These are phyloP conservation scores for Apoda limacodes DNA, from an alignment of 2,888 invertebrate genomes.

Conservation along the genomic window DNA sequence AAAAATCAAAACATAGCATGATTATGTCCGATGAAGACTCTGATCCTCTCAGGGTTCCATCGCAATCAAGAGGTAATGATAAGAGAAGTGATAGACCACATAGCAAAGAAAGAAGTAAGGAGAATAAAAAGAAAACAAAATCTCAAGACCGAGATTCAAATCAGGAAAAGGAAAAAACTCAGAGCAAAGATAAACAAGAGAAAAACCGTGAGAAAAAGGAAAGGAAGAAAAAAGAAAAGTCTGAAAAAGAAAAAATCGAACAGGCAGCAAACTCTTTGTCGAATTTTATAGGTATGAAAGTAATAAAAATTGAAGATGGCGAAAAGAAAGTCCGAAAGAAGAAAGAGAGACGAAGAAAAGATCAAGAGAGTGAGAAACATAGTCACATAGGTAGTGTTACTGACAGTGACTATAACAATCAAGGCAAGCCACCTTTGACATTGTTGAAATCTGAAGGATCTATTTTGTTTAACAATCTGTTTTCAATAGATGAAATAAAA, in stretches of 20 bases:
- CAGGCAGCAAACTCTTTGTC: constrained; percentile 23
- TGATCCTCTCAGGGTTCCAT: constrained; percentile 40
- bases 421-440: constrained; percentile 30
- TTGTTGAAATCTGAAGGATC: constrained; percentile 32
- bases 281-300: constrained; percentile 43
- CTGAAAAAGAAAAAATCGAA: constrained; percentile 17
- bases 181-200: constrained; percentile 28
- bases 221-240: constrained; percentile 16
- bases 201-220: constrained; percentile 15
- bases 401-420: constrained; percentile 40
- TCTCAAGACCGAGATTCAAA: constrained; percentile 34
- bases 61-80: constrained; percentile 30
- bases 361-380: constrained; percentile 8
- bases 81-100: constrained; percentile 42
- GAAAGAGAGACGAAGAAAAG: constrained; percentile 13
- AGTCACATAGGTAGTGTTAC: constrained; percentile 19
- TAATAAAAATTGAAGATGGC: constrained; percentile 22
- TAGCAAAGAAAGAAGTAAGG: constrained; percentile 42
- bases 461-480: constrained; percentile 41
- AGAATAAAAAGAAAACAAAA: constrained; percentile 12
- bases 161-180: constrained; percentile 26
- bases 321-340: constrained; percentile 4
- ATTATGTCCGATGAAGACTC: constrained; percentile 30
- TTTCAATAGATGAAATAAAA: constrained; percentile 45
- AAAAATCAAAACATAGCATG: constrained; percentile 26